Conservation (phyloP, 2,113 vertebrate species). For the Xiphias gladius region DNA sequence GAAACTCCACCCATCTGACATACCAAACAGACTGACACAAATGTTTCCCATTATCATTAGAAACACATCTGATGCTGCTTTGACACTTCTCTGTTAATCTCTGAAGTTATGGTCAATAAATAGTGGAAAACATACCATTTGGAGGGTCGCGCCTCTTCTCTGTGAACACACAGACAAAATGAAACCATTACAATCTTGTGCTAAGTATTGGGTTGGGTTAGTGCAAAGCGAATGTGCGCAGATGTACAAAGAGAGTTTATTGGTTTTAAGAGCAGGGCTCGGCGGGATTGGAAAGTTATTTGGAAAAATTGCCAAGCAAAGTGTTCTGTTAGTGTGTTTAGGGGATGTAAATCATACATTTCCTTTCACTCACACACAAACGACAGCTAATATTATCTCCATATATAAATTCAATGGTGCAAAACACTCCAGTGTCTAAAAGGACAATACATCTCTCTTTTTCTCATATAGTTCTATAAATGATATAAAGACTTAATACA, state of each 20-base stretch:
- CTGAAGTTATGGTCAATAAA: slow-evolving; percentile 47
- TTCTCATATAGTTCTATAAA: not conserved
- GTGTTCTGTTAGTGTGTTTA: slow-evolving; percentile 53
- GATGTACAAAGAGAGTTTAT: slow-evolving; percentile 13
- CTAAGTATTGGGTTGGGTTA: slow-evolving; percentile 40
- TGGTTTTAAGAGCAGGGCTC: slow-evolving; percentile 25
- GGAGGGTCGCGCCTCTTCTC: slow-evolving; percentile 85
- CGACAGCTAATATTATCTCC: not conserved
- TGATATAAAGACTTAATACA: not conserved
- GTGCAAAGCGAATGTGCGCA: slow-evolving; percentile 38
- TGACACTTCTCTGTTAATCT: slow-evolving; percentile 8
- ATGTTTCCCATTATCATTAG: not conserved
- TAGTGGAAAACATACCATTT: slow-evolving; percentile 83
- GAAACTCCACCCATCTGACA: not conserved
- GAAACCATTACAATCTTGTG: slow-evolving; percentile 65
- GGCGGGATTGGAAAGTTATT: slow-evolving; percentile 43
- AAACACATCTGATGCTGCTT: slow-evolving; percentile 18
- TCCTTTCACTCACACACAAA: not conserved
- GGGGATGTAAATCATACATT: slow-evolving; percentile 8
- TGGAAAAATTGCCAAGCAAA: slow-evolving; percentile 41
- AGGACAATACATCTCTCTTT: not conserved
- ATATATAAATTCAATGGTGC: not conserved
- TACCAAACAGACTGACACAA: not conserved
- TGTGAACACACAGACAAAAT: slow-evolving; percentile 84
- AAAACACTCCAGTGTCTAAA: not conserved